phyloP scores from a whole-genome alignment of 1,140 invertebrate genomes.

The Scylla paramamosain region DNA sequence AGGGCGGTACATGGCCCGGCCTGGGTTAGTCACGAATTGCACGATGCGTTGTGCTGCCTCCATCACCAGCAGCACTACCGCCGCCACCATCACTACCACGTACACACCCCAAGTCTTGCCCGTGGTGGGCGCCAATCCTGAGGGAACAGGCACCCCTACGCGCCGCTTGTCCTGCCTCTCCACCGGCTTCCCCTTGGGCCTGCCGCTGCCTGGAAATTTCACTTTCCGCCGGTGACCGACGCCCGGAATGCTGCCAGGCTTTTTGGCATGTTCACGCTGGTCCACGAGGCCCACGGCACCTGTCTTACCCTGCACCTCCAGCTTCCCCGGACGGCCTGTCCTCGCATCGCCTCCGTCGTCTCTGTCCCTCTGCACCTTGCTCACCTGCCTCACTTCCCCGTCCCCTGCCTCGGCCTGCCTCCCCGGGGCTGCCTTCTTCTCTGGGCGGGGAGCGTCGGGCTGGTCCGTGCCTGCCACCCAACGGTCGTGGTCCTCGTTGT shows the following conservation, averaged over 20 bases:
- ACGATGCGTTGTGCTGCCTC: constrained; percentile 62
- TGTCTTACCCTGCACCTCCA: background rate
- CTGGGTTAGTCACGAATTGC: background rate
- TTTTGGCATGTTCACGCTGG: background rate
- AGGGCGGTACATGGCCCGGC: constrained; percentile 35
- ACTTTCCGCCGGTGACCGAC: background rate
- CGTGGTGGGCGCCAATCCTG: background rate
- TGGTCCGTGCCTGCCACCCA: background rate
- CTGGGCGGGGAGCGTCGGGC: background rate
- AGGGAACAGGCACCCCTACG: background rate
- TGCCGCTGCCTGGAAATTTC: background rate
- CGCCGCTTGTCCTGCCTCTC: background rate
- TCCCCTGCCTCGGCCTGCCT: background rate
- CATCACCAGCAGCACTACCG: constrained; percentile 67
- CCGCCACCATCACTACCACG: constrained; percentile 62
- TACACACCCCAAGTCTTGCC: constrained; percentile 52
- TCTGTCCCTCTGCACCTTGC: background rate
- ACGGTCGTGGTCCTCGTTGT: background rate
- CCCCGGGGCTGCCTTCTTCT: background rate
- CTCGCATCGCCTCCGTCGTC: background rate
- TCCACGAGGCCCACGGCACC: constrained; percentile 11
- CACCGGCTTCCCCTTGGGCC: background rate
- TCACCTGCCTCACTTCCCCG: background rate
- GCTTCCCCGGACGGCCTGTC: background rate
- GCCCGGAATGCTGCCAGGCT: background rate